Evolutionary conservation across 2,797 vertebrate species (phyloP).

Genomic region (Aphelocoma californica): DNA sequence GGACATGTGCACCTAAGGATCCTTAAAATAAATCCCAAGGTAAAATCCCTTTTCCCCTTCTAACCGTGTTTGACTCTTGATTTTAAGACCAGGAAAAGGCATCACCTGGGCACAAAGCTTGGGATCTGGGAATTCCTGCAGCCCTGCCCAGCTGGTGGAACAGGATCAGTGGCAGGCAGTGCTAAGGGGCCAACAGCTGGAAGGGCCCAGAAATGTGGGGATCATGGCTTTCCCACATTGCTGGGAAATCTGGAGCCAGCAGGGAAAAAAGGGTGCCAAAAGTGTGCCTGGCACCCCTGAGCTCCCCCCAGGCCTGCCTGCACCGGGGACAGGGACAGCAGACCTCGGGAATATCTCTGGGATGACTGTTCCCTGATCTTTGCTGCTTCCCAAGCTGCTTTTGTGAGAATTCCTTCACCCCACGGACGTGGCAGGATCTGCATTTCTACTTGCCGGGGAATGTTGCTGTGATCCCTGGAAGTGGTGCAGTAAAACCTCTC

Average conservation of each 20-base stretch:
- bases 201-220: neutral
- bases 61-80: too few species aligned
- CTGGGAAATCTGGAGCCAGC: neutral
- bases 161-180: neutral
- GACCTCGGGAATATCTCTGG: rapidly evolving
- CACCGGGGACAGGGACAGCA: neutral
- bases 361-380: neutral
- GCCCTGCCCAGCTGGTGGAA: neutral
- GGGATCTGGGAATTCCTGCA: neutral
- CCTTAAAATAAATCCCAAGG: too few species aligned
- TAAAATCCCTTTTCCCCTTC: too few species aligned
- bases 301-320: neutral
- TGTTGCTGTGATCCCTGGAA: neutral
- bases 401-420: too few species aligned
- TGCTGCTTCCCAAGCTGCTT: neutral
- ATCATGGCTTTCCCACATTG: rapidly evolving
- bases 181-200: neutral
- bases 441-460: neutral
- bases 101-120: neutral
- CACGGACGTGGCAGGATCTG: neutral
- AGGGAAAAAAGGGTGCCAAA: neutral
- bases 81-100: too few species aligned
- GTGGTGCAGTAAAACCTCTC: neutral
- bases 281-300: rapidly evolving
- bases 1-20: too few species aligned